Evolutionary conservation across 1,140 invertebrate genomes (phyloP), one percentile per base, ranked within the genome.

Genomic region (Asobara japonica): DNA sequence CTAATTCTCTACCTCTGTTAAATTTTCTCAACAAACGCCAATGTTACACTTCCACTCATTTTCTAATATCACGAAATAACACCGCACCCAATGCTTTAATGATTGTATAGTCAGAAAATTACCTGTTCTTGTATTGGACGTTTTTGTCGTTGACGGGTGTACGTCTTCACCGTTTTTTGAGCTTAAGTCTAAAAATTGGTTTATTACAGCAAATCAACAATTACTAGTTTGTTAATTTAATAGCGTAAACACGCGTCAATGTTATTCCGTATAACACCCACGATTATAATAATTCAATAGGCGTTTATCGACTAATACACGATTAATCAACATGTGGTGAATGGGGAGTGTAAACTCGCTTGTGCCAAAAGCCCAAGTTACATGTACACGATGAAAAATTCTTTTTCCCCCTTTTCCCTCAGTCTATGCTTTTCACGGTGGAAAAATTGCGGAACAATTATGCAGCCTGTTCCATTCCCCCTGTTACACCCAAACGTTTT

Each of bases 241-340:
- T 73, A 61, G 72, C 48, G 33, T 62, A 22, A 38, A 20, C 30
- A 60, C 31, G 38, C 36, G 20, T 74, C 67, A 33, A 65, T 48
- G 64, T 36, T 72, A 60, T n/a, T 77, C 65, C 73, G 76, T 65
- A 65, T 36, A 62, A 62, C 38, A 71, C 69, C 64, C 73, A 67
- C 30, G 60, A 66, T 71, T 74, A 31, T 69, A 68, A 65, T 48
- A 69, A 64, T 75, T 62, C 71, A 67, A 69, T 56, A 56, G 73
- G 67, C 64, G 71, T 71, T 73, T 38, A 68, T 65, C 66, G 25
- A 67, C 25, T 51, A 18, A 60, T 72, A 38, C 60, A 74, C 76
- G 76, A 79, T 77, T 79, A 81, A 82, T 80, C 77, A 81, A 82
- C 81, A 84, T 82, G 80, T 82, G 80, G 79, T 75, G 74, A 82